Base-by-base conservation (phyloP, 2,797 vertebrate species). In the Octomys mimax region DNA sequence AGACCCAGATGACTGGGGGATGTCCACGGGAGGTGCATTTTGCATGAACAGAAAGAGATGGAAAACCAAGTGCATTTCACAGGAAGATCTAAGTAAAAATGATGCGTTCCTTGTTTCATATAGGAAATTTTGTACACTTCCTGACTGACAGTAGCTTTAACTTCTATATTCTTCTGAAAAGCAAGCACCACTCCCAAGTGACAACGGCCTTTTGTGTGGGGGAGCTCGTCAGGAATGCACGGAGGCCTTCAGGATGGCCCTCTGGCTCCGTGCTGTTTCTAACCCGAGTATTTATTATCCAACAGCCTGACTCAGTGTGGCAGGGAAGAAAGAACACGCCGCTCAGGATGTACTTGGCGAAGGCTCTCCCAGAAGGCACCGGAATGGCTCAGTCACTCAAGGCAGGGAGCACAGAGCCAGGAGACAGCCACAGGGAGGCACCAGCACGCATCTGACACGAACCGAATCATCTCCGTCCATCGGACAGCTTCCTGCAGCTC, bases 401-500 rank as follows among this genome's bases (percentile, higher is more conserved):
- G 46, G 62, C 33, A 80, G 18, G 31, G 62, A 96, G 31, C n/a
- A 19, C 12, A 31, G 33, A 19, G 36, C 22, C 36, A 73, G 10
- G 11, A 94, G 42, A 78, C 57, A 79, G 46, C 0, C 78, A 18
- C 21, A 92, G 68, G 49, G 89, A 88, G 92, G 66, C 54, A 62
- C 5, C 85, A 68, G 75, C 66, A n/a, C 6, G 39, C 31, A 64
- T 54, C 83, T 93, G 57, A 89, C 46, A 98, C 93, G 85, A 96
- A 99, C 99, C 99, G 98, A 83, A 99, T 99, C 99, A 99, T 99
- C 97, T 99, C 99, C 2, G 99, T 99, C 99, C 99, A 99, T 98
- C 99, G 98, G 18, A 99, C 99, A 26, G 99, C 99, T 97, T 99
- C 99, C 96, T 99, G 99, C 61, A 99, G 99, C 97, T 99, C 99